Conservation (phyloP, 2,113 vertebrate genomes). For the Lophura nycthemera region DNA sequence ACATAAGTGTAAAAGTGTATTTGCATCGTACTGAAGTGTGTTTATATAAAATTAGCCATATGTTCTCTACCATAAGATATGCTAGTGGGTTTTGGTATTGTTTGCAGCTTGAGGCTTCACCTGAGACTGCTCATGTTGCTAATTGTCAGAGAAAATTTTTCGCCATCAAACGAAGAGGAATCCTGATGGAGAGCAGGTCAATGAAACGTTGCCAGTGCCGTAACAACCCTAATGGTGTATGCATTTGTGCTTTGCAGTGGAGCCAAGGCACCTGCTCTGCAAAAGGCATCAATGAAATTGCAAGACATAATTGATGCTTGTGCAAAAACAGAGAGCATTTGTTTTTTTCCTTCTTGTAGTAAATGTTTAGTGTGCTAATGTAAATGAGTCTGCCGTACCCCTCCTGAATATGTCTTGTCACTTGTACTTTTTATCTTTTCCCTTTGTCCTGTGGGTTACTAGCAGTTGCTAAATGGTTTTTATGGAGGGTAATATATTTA, state of each 20-base stretch:
- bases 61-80: neutral
- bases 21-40: neutral
- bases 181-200: constrained; percentile 11
- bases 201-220: constrained; percentile 22
- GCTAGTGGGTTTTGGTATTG: neutral
- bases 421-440: constrained; percentile 47
- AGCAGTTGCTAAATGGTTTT: constrained; percentile 77
- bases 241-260: constrained; percentile 20
- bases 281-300: constrained; percentile 76
- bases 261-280: constrained; percentile 67
- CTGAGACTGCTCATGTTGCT: neutral
- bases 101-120: neutral
- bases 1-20: neutral
- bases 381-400: constrained; percentile 45
- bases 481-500: constrained; percentile 74
- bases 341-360: constrained; percentile 76
- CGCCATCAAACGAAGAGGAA: neutral
- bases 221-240: constrained; percentile 41
- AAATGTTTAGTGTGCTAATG: constrained; percentile 78
- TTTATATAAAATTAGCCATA: neutral
- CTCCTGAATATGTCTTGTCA: constrained; percentile 11
- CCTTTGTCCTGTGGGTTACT: constrained; percentile 69
- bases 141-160: neutral
- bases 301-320: constrained; percentile 72
- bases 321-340: constrained; percentile 73